Percentiles rank a stretch among this genome's conserved stretches.
Evolutionary conservation across 2,113 vertebrate genomes (phyloP).

Genomic region (Hemibagrus wyckioides): DNA sequence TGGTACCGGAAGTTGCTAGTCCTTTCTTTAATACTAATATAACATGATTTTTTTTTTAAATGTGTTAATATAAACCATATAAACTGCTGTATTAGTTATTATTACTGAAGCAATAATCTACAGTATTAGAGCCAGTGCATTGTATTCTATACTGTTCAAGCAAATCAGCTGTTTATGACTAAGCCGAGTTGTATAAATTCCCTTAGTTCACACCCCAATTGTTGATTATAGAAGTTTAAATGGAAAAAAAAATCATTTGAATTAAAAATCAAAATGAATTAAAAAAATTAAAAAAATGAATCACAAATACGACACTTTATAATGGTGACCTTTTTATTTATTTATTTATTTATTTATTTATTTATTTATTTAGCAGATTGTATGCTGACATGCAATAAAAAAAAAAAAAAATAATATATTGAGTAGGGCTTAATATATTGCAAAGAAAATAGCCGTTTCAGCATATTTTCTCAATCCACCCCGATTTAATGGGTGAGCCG

Average conservation of each 20-base stretch:
- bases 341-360: neutral
- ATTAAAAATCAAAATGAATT: neutral
- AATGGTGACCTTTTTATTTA: neutral
- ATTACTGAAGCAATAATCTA: too few relatives aligned
- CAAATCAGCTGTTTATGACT: neutral
- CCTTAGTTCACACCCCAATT: neutral
- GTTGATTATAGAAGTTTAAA: neutral
- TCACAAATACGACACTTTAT: neutral
- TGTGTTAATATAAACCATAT: too few relatives aligned
- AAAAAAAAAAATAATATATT: slow-evolving; percentile 16
- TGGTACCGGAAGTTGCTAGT: too few relatives aligned
- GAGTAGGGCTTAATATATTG: slow-evolving; percentile 62
- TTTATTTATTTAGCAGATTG: neutral
- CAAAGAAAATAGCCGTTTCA: slow-evolving; percentile 61
- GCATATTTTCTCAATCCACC: slow-evolving; percentile 58
- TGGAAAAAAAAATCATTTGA: too few relatives aligned
- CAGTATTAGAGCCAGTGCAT: neutral
- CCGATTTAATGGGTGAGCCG: slow-evolving; percentile 66
- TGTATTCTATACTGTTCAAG: neutral
- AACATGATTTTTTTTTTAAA: too few relatives aligned
- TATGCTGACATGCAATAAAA: neutral
- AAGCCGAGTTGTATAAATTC: too few relatives aligned
- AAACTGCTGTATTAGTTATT: too few relatives aligned
- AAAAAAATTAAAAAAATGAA: too few relatives aligned
- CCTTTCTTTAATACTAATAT: too few relatives aligned